A percentile compares a stretch with the other conserved stretches of the same genome.
phyloP scores from a whole-genome alignment of 2,113 vertebrate genomes.

The Hippocampus comes region DNA sequence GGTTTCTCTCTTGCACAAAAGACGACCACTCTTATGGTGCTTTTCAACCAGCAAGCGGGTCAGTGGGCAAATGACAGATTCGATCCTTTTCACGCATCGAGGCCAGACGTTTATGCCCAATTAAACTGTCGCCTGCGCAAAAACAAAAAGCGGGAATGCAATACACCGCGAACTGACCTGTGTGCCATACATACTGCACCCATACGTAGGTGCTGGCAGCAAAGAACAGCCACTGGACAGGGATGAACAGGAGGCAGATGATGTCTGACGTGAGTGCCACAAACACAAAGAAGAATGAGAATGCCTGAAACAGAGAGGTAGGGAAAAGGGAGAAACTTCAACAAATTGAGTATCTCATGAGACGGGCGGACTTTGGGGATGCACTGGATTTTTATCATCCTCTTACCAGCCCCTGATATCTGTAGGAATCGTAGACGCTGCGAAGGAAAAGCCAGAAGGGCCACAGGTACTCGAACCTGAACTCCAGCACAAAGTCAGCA shows the following conservation, averaged over 20 bases:
- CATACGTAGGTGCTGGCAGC: constrained; percentile 97
- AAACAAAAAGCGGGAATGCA: background rate
- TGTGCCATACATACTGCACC: constrained; percentile 99
- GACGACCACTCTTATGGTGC: too few relatives aligned
- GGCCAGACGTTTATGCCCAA: background rate
- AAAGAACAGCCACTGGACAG: constrained; percentile 96
- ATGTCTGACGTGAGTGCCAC: constrained; percentile 98
- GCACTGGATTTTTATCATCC: background rate
- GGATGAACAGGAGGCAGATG: constrained; percentile 97
- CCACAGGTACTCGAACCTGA: constrained; percentile 98
- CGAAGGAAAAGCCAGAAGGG: constrained; percentile 99
- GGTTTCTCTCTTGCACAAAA: background rate
- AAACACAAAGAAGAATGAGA: constrained; percentile 98
- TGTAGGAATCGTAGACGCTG: constrained; percentile 98
- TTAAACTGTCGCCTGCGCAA: background rate
- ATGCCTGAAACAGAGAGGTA: constrained; percentile 75
- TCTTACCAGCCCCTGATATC: constrained; percentile 96
- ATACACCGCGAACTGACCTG: constrained; percentile 74
- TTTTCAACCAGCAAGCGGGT: background rate
- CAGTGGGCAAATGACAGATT: background rate
- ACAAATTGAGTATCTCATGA: too few relatives aligned
- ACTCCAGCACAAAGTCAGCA: constrained; percentile 98
- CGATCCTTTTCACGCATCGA: background rate
- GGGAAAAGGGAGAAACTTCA: background rate
- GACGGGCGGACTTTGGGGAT: background rate